These are phyloP conservation scores for Lasiurus borealis DNA, from an alignment of 2,113 vertebrate genomes.

Conservation along the genomic window DNA sequence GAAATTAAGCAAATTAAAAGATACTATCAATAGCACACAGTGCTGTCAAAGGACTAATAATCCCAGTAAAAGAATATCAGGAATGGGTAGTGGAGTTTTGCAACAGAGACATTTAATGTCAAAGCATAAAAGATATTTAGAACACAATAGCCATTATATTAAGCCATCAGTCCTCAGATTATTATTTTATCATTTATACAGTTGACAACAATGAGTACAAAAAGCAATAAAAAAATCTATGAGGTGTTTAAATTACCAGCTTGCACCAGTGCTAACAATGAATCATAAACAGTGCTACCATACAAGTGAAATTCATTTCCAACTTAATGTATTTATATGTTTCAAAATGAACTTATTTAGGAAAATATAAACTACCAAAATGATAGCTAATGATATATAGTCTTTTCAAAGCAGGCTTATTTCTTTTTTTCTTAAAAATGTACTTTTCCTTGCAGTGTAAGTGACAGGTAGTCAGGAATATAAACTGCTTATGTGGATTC, in stretches of 20 bases:
- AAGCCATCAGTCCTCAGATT: slow-evolving; percentile 58
- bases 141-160: slow-evolving; percentile 64
- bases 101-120: slow-evolving; percentile 57
- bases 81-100: slow-evolving; percentile 36
- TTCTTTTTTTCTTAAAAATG: slow-evolving; percentile 46
- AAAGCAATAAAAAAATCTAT: slow-evolving; percentile 35
- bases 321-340: not conserved
- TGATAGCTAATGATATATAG: not conserved
- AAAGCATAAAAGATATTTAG: slow-evolving; percentile 38
- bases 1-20: slow-evolving; percentile 76
- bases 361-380: slow-evolving; percentile 52
- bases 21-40: slow-evolving; percentile 59
- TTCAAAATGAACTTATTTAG: slow-evolving; percentile 58
- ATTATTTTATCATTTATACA: slow-evolving; percentile 68
- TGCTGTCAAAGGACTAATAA: slow-evolving; percentile 61
- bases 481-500: slow-evolving; percentile 41
- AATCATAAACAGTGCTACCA: slow-evolving; percentile 35
- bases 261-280: slow-evolving; percentile 42
- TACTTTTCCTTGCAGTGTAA: slow-evolving; percentile 54
- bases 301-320: slow-evolving; percentile 23
- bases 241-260: slow-evolving; percentile 55
- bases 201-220: slow-evolving; percentile 21
- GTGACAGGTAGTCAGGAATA: slow-evolving; percentile 13
- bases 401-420: slow-evolving; percentile 32
- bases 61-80: not conserved